A percentile compares a stretch with the other conserved stretches of the same genome.
Conservation (phyloP, 64 coral and sea anemone genomes). For the Montipora sp. region DNA sequence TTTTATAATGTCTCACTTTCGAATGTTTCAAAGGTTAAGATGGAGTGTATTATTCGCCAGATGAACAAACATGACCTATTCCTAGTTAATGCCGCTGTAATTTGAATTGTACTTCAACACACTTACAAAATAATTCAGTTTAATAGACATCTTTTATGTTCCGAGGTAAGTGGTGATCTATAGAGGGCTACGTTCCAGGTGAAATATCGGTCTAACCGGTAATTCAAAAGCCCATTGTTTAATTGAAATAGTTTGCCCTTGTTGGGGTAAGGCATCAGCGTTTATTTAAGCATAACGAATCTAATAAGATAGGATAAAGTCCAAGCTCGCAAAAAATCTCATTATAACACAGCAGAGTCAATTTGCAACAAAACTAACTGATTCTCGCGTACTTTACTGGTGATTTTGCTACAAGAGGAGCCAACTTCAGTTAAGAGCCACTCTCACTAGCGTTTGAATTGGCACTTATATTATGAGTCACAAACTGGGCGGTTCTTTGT, state of each 20-base stretch:
- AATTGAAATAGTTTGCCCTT: background rate
- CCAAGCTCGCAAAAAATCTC: no score
- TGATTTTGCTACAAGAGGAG: background rate
- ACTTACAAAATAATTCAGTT: no score
- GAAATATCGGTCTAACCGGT: background rate
- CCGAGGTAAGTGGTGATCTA: background rate
- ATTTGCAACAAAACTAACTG: no score
- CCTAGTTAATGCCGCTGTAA: no score
- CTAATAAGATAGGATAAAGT: background rate
- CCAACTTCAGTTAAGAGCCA: background rate
- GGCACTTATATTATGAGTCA: background rate
- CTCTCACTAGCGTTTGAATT: background rate
- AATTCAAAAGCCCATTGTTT: background rate
- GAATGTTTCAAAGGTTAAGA: no score
- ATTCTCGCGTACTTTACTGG: no score
- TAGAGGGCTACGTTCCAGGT: background rate
- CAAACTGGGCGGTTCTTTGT: background rate
- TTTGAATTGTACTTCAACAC: no score
- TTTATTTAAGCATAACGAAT: background rate
- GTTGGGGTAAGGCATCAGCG: background rate
- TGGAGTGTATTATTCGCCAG: no score
- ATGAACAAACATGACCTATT: no score
- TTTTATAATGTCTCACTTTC: no score
- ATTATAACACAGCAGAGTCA: no score
- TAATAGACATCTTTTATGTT: no score